Evolutionary conservation across 2,797 vertebrate species (phyloP).

Genomic region (Acanthornis magna): DNA sequence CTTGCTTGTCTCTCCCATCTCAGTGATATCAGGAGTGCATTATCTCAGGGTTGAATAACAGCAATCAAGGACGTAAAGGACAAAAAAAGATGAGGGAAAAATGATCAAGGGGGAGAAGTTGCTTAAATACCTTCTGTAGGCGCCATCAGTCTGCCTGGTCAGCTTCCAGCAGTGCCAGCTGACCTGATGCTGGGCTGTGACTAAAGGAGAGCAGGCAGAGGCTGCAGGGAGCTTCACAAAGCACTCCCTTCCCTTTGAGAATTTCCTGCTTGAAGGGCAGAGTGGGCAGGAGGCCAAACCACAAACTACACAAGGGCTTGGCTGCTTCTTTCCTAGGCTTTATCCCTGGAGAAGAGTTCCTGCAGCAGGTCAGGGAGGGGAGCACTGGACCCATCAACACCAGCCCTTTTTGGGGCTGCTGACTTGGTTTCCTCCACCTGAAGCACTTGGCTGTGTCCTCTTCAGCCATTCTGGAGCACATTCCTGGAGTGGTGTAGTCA

Average conservation of each 20-base stretch:
- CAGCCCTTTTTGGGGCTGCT: background rate
- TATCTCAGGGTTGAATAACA: slow-evolving; percentile 36
- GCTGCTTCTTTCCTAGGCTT: background rate
- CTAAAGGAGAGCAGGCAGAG: background rate
- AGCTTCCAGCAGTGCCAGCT: slow-evolving; percentile 48
- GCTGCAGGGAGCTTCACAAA: slow-evolving; percentile 1
- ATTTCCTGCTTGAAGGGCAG: slow-evolving; percentile 25
- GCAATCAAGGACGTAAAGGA: slow-evolving; percentile 33
- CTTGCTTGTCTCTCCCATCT: slow-evolving; percentile 51
- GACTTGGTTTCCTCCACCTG: background rate
- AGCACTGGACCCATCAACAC: background rate
- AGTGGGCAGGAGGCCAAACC: slow-evolving; percentile 25
- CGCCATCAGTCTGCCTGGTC: slow-evolving; percentile 55
- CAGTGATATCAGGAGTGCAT: background rate
- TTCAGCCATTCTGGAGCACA: background rate
- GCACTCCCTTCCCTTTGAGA: slow-evolving; percentile 28
- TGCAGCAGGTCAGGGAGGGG: background rate
- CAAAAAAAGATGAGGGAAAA: slow-evolving; percentile 39
- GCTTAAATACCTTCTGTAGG: slow-evolving; percentile 38
- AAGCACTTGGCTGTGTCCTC: background rate
- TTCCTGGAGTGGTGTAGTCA: background rate
- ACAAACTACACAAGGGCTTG: slow-evolving; percentile 31
- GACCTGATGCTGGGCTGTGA: slow-evolving; percentile 1
- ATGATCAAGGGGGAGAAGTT: slow-evolving; percentile 41
- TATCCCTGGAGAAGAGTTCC: slow-evolving; percentile 16